Conservation (phyloP, 2,888 invertebrate genomes). For the Trichogramma dendrolimi region DNA sequence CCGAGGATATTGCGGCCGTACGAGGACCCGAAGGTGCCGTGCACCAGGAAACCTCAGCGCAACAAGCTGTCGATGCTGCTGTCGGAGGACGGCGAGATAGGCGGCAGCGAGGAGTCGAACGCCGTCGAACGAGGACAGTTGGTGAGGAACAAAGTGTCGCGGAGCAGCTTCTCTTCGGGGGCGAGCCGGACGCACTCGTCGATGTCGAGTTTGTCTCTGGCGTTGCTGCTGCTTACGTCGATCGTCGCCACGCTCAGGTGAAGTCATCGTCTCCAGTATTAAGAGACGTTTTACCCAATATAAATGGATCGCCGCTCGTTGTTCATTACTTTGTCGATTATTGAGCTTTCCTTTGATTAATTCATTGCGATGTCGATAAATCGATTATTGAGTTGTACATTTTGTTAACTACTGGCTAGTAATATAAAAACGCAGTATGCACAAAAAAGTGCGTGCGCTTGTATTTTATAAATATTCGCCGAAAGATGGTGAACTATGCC, state of each 20-base stretch:
- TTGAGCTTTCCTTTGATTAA: conserved; percentile 32
- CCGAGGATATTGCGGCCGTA: conserved; percentile 58
- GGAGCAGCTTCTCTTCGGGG: conserved; percentile 60
- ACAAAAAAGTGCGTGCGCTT: not conserved
- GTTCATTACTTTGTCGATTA: not conserved
- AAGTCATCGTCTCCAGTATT: conserved; percentile 29
- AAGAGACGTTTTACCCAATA: conserved; percentile 20
- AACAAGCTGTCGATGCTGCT: conserved; percentile 47
- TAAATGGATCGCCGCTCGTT: conserved; percentile 23
- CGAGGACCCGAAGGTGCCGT: conserved; percentile 54
- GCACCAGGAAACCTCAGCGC: conserved; percentile 50
- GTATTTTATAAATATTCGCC: too few relatives aligned
- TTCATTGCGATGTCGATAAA: conserved; percentile 15
- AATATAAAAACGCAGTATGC: conserved; percentile 3
- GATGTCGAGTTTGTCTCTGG: not conserved
- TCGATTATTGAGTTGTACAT: conserved; percentile 19
- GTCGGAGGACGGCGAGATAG: conserved; percentile 45
- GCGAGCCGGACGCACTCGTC: conserved; percentile 10
- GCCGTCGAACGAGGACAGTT: conserved; percentile 48
- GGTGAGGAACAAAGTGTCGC: conserved; percentile 59
- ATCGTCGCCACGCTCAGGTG: conserved; percentile 46
- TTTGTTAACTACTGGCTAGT: conserved; percentile 30
- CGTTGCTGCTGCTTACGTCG: conserved; percentile 13
- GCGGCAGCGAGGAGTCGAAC: conserved; percentile 47
- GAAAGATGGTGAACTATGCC: conserved; percentile 59